Percentiles rank a stretch among this genome's conserved stretches.
These are phyloP conservation scores for Aleiodes leptofemur DNA, from an alignment of 2,888 invertebrate species.

Conservation along the genomic window DNA sequence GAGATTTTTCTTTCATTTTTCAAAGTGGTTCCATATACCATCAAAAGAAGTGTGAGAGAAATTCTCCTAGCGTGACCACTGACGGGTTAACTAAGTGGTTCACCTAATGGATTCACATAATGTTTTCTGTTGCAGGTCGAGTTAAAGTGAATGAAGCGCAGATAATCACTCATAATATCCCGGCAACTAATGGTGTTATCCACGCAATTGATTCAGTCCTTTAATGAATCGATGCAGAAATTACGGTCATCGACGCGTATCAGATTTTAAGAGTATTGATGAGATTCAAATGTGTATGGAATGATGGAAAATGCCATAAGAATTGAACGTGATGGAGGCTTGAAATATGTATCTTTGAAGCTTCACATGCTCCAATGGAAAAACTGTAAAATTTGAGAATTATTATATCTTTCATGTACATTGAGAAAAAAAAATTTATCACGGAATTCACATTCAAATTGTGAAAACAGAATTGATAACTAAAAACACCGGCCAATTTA, in stretches of 20 bases:
- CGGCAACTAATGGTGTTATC: slow-evolving; percentile 91
- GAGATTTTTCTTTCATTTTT: no score
- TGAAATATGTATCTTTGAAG: background rate
- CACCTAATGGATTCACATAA: no score
- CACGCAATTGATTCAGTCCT: slow-evolving; percentile 86
- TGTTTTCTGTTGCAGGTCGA: slow-evolving; percentile 79
- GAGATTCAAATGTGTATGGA: background rate
- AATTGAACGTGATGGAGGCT: slow-evolving; percentile 14
- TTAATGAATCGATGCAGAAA: slow-evolving; percentile 69
- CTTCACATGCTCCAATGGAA: background rate
- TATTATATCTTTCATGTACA: background rate
- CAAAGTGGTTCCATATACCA: no score
- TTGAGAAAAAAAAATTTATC: no score
- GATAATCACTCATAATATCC: slow-evolving; percentile 89
- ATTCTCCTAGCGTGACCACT: no score
- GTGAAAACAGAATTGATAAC: no score
- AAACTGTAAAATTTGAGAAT: background rate
- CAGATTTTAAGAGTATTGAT: background rate
- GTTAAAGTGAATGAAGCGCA: slow-evolving; percentile 90
- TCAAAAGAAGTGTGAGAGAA: no score
- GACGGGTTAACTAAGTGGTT: no score
- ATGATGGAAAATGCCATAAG: slow-evolving; percentile 49
- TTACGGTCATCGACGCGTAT: background rate
- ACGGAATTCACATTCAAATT: no score
- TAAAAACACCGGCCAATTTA: no score